These are phyloP conservation scores for Cheilosia scutellata DNA, from an alignment of 2,888 invertebrate species.

Conservation along the genomic window DNA sequence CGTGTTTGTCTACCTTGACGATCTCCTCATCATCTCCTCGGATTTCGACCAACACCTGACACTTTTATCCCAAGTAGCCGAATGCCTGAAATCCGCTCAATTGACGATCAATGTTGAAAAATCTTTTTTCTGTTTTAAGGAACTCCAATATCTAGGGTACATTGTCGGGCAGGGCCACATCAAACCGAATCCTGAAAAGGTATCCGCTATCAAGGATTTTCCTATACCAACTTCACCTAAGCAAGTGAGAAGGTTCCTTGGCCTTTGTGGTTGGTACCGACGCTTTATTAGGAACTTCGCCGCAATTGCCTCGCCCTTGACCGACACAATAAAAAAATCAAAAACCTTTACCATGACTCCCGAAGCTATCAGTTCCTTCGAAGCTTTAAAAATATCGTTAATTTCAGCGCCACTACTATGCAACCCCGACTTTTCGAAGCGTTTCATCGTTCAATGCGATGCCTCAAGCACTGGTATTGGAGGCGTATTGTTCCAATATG, in stretches of 20 bases:
- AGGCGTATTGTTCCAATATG: background rate
- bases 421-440: background rate
- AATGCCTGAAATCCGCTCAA: no score
- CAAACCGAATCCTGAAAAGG: background rate
- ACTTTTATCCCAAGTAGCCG: no score
- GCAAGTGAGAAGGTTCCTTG: background rate
- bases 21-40: background rate
- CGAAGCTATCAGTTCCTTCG: background rate
- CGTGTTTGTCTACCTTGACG: slow-evolving; percentile 1
- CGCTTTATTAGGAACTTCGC: slow-evolving; percentile 2
- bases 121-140: no score
- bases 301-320: background rate
- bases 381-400: no score
- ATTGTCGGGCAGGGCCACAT: background rate
- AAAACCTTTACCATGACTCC: background rate
- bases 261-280: slow-evolving; percentile 2
- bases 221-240: background rate
- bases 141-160: no score
- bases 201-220: no score
- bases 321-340: background rate
- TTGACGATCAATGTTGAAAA: no score
- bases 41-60: no score
- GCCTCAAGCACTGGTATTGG: background rate
- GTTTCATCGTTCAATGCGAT: background rate
- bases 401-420: background rate